phyloP scores from a whole-genome alignment of 1,140 invertebrate species.

The Anastrepha obliqua region DNA sequence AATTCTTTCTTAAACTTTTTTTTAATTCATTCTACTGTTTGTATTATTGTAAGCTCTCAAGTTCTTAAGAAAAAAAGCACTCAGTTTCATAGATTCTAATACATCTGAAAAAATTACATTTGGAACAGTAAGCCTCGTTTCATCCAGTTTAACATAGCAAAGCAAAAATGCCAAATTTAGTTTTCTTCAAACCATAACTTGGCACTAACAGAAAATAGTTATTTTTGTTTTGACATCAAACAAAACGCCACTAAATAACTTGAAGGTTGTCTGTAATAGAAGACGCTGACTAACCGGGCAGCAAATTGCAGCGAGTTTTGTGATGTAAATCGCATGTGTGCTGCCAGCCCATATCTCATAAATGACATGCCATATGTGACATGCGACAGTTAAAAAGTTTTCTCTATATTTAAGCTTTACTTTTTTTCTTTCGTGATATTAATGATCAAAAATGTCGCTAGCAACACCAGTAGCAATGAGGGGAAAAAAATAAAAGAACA shows the following conservation, averaged over 20 bases:
- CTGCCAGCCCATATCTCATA: not conserved
- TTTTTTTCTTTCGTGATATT: not conserved
- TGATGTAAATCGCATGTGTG: slow-evolving; percentile 16
- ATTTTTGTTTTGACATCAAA: not conserved
- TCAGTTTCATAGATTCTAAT: too few relatives aligned
- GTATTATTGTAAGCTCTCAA: too few relatives aligned
- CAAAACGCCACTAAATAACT: not conserved
- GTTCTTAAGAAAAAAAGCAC: too few relatives aligned
- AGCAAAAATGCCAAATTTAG: too few relatives aligned
- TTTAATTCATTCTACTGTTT: too few relatives aligned
- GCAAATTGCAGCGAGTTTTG: not conserved
- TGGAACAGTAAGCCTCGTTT: too few relatives aligned
- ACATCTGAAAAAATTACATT: too few relatives aligned
- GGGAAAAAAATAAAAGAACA: not conserved
- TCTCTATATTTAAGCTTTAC: too few relatives aligned
- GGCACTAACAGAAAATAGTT: not conserved
- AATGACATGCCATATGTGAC: slow-evolving; percentile 34
- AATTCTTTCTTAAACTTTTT: too few relatives aligned
- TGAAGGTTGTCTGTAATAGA: not conserved
- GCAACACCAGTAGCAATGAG: not conserved
- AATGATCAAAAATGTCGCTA: not conserved
- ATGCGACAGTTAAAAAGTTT: slow-evolving; percentile 18
- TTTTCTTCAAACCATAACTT: too few relatives aligned
- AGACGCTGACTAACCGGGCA: not conserved
- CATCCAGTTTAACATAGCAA: too few relatives aligned